phyloP scores from a whole-genome alignment of 2,113 vertebrate genomes.

The Stegostoma tigrinum region DNA sequence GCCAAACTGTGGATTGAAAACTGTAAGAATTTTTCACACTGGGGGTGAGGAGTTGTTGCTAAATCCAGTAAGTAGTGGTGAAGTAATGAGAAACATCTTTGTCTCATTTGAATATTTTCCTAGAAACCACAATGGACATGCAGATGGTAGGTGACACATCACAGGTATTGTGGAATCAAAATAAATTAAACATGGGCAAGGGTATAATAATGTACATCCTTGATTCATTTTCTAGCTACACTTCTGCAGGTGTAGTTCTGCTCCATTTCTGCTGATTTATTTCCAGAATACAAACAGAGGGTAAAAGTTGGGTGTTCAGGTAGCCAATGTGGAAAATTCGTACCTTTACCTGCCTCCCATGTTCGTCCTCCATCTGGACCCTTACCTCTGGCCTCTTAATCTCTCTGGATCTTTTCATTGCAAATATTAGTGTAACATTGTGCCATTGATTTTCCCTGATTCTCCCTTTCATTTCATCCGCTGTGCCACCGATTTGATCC shows the following conservation, averaged over 20 bases:
- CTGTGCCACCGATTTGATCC: not conserved
- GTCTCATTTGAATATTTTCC: not conserved
- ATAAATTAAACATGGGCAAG: not conserved
- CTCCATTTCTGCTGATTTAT: not conserved
- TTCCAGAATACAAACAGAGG: not conserved
- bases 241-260: not conserved
- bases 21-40: not conserved
- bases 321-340: not conserved
- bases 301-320: not conserved
- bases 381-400: not conserved
- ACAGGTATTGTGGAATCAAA: not conserved
- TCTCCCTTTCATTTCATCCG: not conserved
- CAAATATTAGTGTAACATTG: not conserved
- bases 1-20: not conserved
- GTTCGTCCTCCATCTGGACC: not conserved
- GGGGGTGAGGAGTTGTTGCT: not conserved
- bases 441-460: not conserved
- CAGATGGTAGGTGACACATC: not conserved
- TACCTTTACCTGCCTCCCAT: not conserved
- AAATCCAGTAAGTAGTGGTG: not conserved
- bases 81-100: not conserved
- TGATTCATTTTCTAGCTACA: not conserved
- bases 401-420: not conserved
- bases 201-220: not conserved
- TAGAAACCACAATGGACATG: not conserved